A percentile compares a stretch with the other conserved stretches of the same genome.
Conservation (phyloP, 2,113 vertebrate genomes). For the Hypocryptadius cinnamomeus region DNA sequence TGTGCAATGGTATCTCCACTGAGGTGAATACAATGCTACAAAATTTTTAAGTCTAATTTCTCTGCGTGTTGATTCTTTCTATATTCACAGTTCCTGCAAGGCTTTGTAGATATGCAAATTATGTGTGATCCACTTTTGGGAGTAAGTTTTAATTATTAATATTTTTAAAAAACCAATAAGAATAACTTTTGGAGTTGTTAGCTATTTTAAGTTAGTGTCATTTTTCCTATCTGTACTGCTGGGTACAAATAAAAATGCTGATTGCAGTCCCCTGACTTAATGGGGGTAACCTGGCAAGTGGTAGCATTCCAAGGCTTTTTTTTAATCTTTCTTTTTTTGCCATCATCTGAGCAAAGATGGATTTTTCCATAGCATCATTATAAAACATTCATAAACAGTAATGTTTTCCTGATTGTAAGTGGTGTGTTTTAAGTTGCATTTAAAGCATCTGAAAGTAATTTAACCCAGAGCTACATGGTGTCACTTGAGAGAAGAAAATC, state of each 20-base stretch:
- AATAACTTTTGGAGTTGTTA: background rate
- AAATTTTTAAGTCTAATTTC: background rate
- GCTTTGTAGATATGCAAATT: background rate
- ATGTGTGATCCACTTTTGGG: background rate
- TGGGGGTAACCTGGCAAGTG: background rate
- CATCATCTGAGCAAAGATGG: background rate
- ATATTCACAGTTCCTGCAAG: background rate
- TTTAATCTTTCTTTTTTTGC: background rate
- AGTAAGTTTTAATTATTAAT: slow-evolving; percentile 14
- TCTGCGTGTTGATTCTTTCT: background rate
- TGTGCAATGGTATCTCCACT: background rate
- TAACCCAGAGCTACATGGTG: background rate
- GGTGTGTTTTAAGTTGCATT: background rate
- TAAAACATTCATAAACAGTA: slow-evolving; percentile 22
- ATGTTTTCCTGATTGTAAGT: background rate
- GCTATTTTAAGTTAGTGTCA: background rate
- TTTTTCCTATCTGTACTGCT: background rate
- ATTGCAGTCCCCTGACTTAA: background rate
- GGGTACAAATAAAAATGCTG: background rate
- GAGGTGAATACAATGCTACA: background rate
- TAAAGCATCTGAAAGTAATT: background rate
- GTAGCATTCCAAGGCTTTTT: background rate
- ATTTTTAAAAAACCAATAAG: background rate
- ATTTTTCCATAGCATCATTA: background rate
- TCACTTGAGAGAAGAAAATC: background rate